phyloP scores from a whole-genome alignment of 1,140 invertebrate genomes.

The Globodera ellingtonae region DNA sequence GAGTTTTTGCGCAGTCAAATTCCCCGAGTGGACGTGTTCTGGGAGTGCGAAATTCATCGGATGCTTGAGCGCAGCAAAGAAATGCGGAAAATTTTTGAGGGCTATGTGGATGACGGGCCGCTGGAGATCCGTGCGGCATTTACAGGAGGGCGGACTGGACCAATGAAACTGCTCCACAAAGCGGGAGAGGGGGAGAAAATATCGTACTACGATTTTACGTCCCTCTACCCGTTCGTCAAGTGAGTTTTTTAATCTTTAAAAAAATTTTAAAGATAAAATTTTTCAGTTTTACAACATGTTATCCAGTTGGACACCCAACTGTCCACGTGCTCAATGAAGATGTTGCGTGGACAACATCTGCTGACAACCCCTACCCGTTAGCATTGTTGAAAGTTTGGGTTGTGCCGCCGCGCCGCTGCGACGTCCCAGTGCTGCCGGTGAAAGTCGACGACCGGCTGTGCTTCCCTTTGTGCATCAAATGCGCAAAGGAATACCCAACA shows the following conservation, averaged over 20 bases:
- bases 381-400: constrained; percentile 2
- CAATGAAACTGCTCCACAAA: not conserved
- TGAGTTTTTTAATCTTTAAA: no score
- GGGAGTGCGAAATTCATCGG: constrained; percentile 20
- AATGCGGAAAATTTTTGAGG: constrained; percentile 4
- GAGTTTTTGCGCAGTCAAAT: constrained; percentile 4
- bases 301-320: not conserved
- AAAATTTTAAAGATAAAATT: not conserved
- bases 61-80: not conserved
- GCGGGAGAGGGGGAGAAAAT: not conserved
- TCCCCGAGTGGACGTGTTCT: not conserved
- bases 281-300: not conserved
- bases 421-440: not conserved
- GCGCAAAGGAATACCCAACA: not conserved
- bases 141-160: not conserved
- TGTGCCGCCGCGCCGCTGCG: not conserved
- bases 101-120: constrained; percentile 5
- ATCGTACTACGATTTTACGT: constrained; percentile 14
- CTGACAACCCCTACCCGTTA: not conserved
- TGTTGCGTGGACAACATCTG: not conserved
- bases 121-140: constrained; percentile 5
- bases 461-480: not conserved
- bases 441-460: not conserved
- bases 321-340: constrained; percentile 10
- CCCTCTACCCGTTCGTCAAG: not conserved